Base-by-base conservation (phyloP, 2,888 invertebrate genomes). In the Lasioglossum lativentre region DNA sequence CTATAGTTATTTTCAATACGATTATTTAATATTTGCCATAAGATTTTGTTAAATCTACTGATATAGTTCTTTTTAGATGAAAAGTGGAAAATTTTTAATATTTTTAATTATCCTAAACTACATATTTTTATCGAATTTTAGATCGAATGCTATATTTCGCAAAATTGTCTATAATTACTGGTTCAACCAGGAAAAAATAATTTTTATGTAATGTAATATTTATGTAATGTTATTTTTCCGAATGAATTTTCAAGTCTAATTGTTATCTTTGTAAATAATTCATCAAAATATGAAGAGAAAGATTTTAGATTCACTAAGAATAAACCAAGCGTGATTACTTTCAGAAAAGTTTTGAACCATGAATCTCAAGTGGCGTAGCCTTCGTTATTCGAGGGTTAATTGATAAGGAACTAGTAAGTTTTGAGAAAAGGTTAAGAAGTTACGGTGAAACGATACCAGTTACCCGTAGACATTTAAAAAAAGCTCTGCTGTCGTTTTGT, bases 361-460 rank as follows among this genome's bases (percentile, higher is more conserved):
- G 63, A 63, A 63, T 63, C 63, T 30, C 30, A 63, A 63, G 30
- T 27, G 16, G 8, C 14, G 30, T 63, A 63, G 30, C 63, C 63
- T 63, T 63, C 63, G 30, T 16, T 63, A 30, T 30, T 30, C 63
- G 14, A 16, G 63, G 30, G 63, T 63, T 63, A 63, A 63, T 27
- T 63, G 30, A 63, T 63, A 30, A 63, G n/a, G 16, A 63, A 27
- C 63, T 63, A 27, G 63, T 63, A 27, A 63, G 63, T 63, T 63
- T 30, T 63, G 30, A 63, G 27, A 16, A 63, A 63, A 63, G 63
- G 63, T 27, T 63, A 27, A 30, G 63, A 63, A 30, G 63, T 30
- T 63, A 63, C 59, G 59, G 59, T 5, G 59, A 14, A 59, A 59
- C 59, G 16, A 30, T 63, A 27, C 27, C 63, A 30, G 27, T 30